Base-by-base conservation (phyloP, 2,888 invertebrate genomes). In the Cephus pygmeus region DNA sequence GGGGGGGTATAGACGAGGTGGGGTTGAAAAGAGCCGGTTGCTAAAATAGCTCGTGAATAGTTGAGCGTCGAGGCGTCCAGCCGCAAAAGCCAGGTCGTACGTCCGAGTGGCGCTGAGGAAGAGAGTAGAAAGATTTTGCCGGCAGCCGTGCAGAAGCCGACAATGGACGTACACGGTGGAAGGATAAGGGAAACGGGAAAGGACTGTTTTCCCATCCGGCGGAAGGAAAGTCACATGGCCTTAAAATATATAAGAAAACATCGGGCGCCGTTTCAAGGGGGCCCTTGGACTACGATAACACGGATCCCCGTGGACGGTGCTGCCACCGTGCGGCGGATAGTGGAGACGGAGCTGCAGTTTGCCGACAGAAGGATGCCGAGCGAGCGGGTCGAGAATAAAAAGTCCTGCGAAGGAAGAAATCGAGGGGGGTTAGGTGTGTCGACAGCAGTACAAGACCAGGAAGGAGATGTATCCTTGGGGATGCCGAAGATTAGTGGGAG, bases 391-490 rank as follows among this genome's bases (percentile, higher is more conserved):
- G 1, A 11, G 35, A 15, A 40, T 12, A 34, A 35, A 73, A 69
- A 73, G 75, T 30, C 11, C 35, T 12, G 31, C 40, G n/a, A 34
- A 40, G 40, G 74, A 73, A 76, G 69, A 76, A 76, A 69, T 71
- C 34, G 15, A 23, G 56, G 23, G 23, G 9, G 23, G 1, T 2
- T 3, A 3, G 68, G 35, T 30, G 35, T 12, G 34, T 69, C 15
- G 34, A 30, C 12, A 73, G 9, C 4, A 33, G 56, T 35, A 12
- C 30, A 56, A 6, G 33, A 31, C 31, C 34, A 12, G 30, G 56
- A 12, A 23, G 68, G 76, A 9, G 56, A 56, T 6, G 56, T 9
- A 23, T 56, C 56, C 56, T 23, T 23, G 15, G 23, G 23, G 56
- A 56, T 23, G 9, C 56, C 9, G 56, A 23, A 23, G 56, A 56